Evolutionary conservation across 2,113 vertebrate species (phyloP), one percentile per base, ranked within the genome.

Genomic region (Hiodon alosoides): DNA sequence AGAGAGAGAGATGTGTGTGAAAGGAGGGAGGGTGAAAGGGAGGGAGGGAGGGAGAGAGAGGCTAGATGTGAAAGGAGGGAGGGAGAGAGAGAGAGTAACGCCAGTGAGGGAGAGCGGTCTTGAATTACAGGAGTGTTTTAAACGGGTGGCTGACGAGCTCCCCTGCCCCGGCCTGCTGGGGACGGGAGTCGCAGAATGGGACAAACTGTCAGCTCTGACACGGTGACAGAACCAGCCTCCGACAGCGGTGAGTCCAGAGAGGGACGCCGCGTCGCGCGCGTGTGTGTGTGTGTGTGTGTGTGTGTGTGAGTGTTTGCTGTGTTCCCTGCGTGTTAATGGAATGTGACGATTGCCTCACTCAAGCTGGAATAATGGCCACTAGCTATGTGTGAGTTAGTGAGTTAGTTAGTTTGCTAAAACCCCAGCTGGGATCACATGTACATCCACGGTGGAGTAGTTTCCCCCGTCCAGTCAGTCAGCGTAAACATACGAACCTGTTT

Each of bases 1-100:
- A 31, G 31, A 2, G 31, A 31, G 31, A 2, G 31, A 31, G 31
- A 31, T 31, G 31, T 31, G 31, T 1, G 31, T 1, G 31, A 51
- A 50, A 7, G 59, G 55, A 70, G 74, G 3, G 0, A 5, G 48
- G n/a, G n/a, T n/a, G n/a, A n/a, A n/a, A 73, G 0, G 68, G 82
- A 84, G 92, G 90, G 92, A 87, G 86, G 90, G 91, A 88, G 87
- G 89, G 3, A 89, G 87, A 86, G 87, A 85, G 89, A 90, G 82
- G 89, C 89, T 69, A 83, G 16, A n/a, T n/a, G 67, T 76, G 55
- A 31, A 31, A 31, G 31, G 31, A 31, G 31, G 31, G 31, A 31
- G 31, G 31, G 0, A 31, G 31, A 31, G 31, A 31, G 0, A 31
- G 31, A 31, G 31, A 31, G 31, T 31, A 31, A 31, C 31, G 31